phyloP scores from a whole-genome alignment of 2,113 vertebrate species.

The Formicarius rufipectus region DNA sequence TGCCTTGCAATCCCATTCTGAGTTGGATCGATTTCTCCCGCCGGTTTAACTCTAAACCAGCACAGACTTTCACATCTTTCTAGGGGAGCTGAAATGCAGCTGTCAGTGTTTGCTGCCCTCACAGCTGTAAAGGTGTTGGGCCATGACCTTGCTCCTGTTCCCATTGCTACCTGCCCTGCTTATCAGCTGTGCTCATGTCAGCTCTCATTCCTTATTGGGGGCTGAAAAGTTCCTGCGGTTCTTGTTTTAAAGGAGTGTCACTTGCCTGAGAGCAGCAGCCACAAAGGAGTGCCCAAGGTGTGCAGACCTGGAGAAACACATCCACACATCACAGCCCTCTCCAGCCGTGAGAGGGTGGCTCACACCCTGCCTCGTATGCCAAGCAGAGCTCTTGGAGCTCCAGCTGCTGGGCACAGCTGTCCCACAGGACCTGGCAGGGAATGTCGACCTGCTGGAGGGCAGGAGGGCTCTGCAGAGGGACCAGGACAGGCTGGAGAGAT shows the following conservation, averaged over 20 bases:
- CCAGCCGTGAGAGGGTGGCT: fast-evolving
- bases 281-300: background rate
- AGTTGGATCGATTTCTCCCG: no score
- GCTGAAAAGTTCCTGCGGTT: background rate
- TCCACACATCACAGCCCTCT: background rate
- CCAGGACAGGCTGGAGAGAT: no score
- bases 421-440: fast-evolving
- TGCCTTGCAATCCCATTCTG: no score
- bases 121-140: background rate
- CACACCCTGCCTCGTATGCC: background rate
- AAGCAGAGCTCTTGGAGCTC: background rate
- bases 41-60: no score
- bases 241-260: background rate
- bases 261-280: background rate
- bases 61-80: background rate
- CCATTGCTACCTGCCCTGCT: background rate
- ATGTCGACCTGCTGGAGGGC: no score
- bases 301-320: background rate
- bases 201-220: background rate
- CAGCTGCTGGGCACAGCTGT: background rate
- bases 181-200: background rate
- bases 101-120: background rate
- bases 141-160: background rate
- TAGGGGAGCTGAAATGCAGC: background rate
- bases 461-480: no score